These are phyloP conservation scores for Eospalax fontanierii DNA, from an alignment of 2,797 vertebrate species.

Conservation along the genomic window DNA sequence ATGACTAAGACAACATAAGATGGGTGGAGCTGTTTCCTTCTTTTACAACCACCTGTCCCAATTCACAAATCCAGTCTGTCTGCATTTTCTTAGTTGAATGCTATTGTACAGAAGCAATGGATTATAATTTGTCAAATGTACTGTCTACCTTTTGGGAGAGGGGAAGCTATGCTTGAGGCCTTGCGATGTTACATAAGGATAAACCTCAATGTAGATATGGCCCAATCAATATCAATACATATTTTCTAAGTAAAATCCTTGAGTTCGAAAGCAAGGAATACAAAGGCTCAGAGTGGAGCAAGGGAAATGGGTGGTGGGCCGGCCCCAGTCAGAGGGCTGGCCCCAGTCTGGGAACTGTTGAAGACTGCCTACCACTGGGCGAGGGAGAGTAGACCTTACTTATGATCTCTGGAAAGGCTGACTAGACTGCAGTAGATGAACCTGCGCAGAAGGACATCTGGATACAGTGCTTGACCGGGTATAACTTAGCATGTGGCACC, in stretches of 20 bases:
- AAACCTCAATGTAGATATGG: background rate
- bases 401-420: too few relatives aligned
- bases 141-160: background rate
- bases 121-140: background rate
- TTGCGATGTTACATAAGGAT: background rate
- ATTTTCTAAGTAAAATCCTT: constrained; percentile 20
- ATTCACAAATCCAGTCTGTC: constrained; percentile 5
- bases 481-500: too few relatives aligned
- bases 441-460: too few relatives aligned
- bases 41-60: background rate
- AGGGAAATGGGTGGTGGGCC: too few relatives aligned
- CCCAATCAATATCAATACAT: background rate
- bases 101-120: background rate
- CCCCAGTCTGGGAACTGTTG: too few relatives aligned
- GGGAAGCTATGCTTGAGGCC: background rate
- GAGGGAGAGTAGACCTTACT: too few relatives aligned
- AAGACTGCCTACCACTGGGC: too few relatives aligned
- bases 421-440: too few relatives aligned
- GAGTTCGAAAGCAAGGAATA: constrained; percentile 31
- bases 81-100: background rate
- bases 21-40: background rate
- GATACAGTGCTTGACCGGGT: too few relatives aligned
- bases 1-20: background rate
- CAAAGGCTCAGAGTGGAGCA: too few relatives aligned
- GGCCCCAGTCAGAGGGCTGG: too few relatives aligned